phyloP scores from a whole-genome alignment of 2,797 vertebrate genomes.

The Ceryle rudis region DNA sequence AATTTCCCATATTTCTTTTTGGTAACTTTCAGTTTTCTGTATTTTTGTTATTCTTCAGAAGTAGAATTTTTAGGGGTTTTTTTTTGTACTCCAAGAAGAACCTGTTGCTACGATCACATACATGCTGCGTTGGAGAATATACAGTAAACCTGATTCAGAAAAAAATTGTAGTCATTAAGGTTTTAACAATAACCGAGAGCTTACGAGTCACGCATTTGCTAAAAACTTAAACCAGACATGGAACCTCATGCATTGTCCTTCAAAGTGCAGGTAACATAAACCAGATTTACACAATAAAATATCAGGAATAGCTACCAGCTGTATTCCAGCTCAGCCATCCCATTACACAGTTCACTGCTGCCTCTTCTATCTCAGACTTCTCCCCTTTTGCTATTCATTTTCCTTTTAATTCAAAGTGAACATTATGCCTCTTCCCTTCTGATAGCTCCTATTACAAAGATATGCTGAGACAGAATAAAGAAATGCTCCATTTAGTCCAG shows the following conservation, averaged over 20 bases:
- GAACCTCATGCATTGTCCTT: neutral
- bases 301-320: neutral
- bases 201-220: neutral
- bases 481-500: constrained; percentile 11
- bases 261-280: neutral
- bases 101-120: no score
- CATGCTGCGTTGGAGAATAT: fast-evolving
- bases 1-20: neutral
- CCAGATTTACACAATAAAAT: neutral
- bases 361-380: neutral
- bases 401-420: neutral
- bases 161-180: neutral
- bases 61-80: neutral
- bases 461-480: constrained; percentile 3
- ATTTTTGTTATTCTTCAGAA: neutral
- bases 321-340: neutral
- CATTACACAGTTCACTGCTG: constrained; percentile 28
- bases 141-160: neutral
- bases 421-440: neutral
- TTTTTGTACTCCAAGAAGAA: neutral
- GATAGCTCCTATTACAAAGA: neutral
- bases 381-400: neutral
- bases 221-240: neutral
- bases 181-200: neutral
- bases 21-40: neutral